Evolutionary conservation across 2,113 vertebrate species (phyloP).

Genomic region (Thunnus maccoyii): DNA sequence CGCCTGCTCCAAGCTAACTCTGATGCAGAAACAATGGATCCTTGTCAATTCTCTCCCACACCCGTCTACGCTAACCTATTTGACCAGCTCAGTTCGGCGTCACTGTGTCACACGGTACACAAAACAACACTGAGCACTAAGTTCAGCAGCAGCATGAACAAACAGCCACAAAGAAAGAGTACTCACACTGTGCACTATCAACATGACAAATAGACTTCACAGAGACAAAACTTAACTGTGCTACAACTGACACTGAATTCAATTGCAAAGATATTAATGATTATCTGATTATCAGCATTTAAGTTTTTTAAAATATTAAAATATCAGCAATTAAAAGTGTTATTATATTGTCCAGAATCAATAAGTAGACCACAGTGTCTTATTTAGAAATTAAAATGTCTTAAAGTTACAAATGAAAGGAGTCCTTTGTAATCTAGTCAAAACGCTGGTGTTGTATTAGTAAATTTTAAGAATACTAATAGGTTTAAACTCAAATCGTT

Average conservation of each 20-base stretch:
- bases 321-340: too few species aligned
- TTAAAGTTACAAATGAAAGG: too few species aligned
- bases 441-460: neutral
- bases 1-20: slow-evolving; percentile 84
- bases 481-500: neutral
- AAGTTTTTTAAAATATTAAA: too few species aligned
- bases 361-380: too few species aligned
- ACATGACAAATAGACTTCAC: neutral
- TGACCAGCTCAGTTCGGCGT: neutral
- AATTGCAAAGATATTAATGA: neutral
- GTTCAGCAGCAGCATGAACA: neutral
- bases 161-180: neutral
- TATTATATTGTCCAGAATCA: too few species aligned
- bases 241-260: neutral
- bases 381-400: too few species aligned
- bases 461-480: too few species aligned
- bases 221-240: neutral
- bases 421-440: too few species aligned
- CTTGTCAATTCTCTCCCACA: slow-evolving; percentile 29
- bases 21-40: slow-evolving; percentile 63
- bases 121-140: slow-evolving; percentile 10
- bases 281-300: neutral
- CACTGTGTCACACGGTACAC: neutral
- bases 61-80: slow-evolving; percentile 30
- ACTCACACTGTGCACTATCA: neutral